phyloP scores from a whole-genome alignment of 2,888 invertebrate genomes.

The Dryobotodes eremita region DNA sequence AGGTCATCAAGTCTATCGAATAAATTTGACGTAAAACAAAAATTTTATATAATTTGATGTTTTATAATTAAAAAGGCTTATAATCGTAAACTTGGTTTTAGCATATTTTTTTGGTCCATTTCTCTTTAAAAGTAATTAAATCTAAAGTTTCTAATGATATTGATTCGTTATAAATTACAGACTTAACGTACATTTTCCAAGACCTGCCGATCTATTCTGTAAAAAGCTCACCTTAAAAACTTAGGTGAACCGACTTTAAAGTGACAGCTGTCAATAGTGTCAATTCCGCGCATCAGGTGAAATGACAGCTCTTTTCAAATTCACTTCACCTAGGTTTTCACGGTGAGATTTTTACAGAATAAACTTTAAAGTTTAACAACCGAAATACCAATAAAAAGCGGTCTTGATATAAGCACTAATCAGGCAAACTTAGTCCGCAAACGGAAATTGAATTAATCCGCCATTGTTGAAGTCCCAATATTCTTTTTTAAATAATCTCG shows the following conservation, averaged over 20 bases:
- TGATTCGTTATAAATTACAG: not conserved
- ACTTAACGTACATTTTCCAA: not conserved
- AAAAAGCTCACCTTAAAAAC: not conserved
- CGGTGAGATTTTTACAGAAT: not conserved
- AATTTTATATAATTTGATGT: conserved; percentile 28
- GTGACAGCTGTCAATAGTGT: not conserved
- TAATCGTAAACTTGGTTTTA: not conserved
- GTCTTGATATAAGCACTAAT: not conserved
- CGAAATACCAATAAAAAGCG: not conserved
- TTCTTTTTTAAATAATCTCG: not conserved
- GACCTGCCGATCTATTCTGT: too few species aligned
- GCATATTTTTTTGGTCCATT: conserved; percentile 13
- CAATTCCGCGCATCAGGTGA: not conserved
- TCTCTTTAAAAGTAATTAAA: conserved; percentile 17
- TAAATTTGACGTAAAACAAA: conserved; percentile 16
- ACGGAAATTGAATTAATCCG: not conserved
- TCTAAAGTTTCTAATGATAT: conserved; percentile 3
- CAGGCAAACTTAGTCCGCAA: not conserved
- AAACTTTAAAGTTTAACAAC: not conserved
- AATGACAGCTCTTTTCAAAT: not conserved
- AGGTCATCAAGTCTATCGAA: conserved; percentile 25
- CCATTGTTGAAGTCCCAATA: not conserved
- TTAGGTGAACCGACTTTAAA: not conserved
- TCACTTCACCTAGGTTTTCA: not conserved
- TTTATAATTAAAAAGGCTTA: conserved; percentile 11